Percentiles rank a stretch among this genome's conserved stretches.
Evolutionary conservation across 2,888 invertebrate species (phyloP).

Genomic region (Ennomos fuscantarius): DNA sequence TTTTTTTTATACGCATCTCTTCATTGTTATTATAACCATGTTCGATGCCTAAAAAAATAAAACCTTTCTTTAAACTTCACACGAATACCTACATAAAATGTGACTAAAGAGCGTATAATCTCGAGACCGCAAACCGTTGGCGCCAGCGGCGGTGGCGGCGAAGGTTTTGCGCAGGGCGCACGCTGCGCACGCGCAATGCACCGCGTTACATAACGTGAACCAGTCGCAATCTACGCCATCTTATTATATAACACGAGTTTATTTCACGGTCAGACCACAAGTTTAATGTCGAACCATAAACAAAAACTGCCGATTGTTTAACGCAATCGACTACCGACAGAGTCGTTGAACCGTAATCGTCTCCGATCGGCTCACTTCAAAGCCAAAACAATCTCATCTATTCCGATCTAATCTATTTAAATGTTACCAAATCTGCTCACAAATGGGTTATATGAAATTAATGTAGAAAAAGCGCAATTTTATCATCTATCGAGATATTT

Average conservation of each 20-base stretch:
- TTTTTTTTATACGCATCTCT: too few relatives aligned
- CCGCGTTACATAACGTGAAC: conserved; percentile 72
- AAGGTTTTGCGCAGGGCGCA: conserved; percentile 29
- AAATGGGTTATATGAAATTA: conserved; percentile 60
- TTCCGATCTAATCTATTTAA: conserved; percentile 33
- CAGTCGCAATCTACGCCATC: conserved; percentile 54
- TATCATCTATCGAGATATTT: conserved; percentile 66
- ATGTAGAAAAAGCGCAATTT: conserved; percentile 73
- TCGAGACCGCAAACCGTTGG: conserved; percentile 58
- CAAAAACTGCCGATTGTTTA: conserved; percentile 34
- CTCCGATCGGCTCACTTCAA: conserved; percentile 36
- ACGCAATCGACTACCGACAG: conserved; percentile 17
- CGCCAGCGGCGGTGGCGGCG: conserved; percentile 43
- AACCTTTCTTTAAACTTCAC: too few relatives aligned
- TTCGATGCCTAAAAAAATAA: too few relatives aligned
- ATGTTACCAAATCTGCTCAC: conserved; percentile 39
- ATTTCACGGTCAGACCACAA: conserved; percentile 55
- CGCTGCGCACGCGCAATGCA: conserved; percentile 47
- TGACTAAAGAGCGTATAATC: conserved; percentile 42
- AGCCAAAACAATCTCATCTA: conserved; percentile 32
- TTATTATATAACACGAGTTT: conserved; percentile 46
- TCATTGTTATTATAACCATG: too few relatives aligned
- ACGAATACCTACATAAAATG: too few relatives aligned
- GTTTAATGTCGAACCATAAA: conserved; percentile 47
- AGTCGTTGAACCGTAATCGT: conserved; percentile 37